Conservation (phyloP, 2,888 invertebrate genomes). For the Apodemia zela region DNA sequence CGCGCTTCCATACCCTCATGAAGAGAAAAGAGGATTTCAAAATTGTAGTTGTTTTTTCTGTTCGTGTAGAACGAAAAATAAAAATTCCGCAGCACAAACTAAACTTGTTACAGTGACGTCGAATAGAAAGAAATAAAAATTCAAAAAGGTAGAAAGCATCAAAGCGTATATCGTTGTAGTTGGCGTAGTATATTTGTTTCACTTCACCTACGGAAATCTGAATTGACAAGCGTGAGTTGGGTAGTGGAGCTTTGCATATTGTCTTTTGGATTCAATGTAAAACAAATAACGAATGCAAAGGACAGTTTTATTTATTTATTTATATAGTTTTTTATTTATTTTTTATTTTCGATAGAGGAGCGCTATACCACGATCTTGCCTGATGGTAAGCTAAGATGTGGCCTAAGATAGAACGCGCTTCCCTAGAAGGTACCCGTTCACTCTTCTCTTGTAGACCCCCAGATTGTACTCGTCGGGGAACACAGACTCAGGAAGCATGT, state of each 20-base stretch:
- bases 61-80: background rate
- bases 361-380: too few species aligned
- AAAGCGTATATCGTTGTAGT: conserved; percentile 17
- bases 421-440: too few species aligned
- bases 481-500: too few species aligned
- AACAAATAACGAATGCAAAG: too few species aligned
- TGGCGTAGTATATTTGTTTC: conserved; percentile 9
- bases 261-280: conserved; percentile 3
- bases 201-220: conserved; percentile 13
- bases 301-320: background rate
- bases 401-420: too few species aligned
- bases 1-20: background rate
- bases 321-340: too few species aligned
- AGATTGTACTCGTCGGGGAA: too few species aligned
- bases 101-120: conserved; percentile 16
- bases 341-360: too few species aligned
- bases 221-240: conserved; percentile 14
- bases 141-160: conserved; percentile 18
- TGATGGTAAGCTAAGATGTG: too few species aligned
- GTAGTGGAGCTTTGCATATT: background rate
- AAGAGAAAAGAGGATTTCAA: background rate
- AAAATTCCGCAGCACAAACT: conserved; percentile 13
- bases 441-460: too few species aligned
- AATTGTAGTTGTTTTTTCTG: background rate
- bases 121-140: conserved; percentile 15